Conservation (phyloP, 2,797 vertebrate species). For the Limnodromus scolopaceus region DNA sequence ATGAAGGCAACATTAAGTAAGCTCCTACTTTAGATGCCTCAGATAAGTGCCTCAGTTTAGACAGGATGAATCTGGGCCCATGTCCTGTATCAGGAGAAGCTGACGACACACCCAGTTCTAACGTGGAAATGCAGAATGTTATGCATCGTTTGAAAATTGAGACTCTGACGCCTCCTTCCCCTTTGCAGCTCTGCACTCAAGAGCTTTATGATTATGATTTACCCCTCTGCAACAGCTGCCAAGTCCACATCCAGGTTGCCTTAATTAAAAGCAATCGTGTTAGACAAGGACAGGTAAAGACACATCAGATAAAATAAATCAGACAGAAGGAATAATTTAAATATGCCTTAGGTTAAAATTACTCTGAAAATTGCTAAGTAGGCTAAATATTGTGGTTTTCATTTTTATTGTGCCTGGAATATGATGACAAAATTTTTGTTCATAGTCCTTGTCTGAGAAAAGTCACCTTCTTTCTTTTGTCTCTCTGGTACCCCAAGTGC, state of each 20-base stretch:
- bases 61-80: rapidly evolving
- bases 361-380: conserved; percentile 25
- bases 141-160: background rate
- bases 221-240: background rate
- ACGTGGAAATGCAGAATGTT: background rate
- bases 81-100: background rate
- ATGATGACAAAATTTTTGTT: background rate
- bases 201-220: background rate
- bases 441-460: background rate
- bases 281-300: conserved; percentile 41
- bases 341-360: background rate
- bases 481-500: background rate
- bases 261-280: conserved; percentile 26
- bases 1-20: background rate
- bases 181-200: background rate
- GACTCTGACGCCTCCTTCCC: background rate
- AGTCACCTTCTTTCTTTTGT: background rate
- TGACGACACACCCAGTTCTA: background rate
- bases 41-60: background rate
- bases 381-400: background rate
- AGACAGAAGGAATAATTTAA: conserved; percentile 2
- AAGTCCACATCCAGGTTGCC: background rate
- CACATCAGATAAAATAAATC: background rate
- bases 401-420: background rate
- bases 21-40: background rate